Conservation (phyloP, 2,888 invertebrate species). For the Lochmaea capreae region DNA sequence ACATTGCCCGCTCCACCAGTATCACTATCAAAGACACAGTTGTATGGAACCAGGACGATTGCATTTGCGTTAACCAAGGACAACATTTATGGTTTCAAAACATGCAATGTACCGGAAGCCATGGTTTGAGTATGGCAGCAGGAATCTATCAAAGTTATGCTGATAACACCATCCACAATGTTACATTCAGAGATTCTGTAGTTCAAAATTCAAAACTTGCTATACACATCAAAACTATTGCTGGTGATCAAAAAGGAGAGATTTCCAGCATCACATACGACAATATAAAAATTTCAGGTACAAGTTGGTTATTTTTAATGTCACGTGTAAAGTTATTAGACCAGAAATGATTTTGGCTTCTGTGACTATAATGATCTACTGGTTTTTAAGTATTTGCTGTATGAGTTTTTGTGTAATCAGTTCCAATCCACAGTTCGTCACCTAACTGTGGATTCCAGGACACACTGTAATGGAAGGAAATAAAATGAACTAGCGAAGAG, state of each 20-base stretch:
- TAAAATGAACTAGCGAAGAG: too few relatives aligned
- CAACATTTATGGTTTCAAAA: conserved; percentile 27
- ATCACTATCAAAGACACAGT: conserved; percentile 21
- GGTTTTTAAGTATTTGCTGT: too few relatives aligned
- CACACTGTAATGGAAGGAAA: too few relatives aligned
- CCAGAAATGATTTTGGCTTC: too few relatives aligned
- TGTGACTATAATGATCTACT: too few relatives aligned
- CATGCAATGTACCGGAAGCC: conserved; percentile 37
- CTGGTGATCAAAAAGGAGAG: conserved; percentile 27
- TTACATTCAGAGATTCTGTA: conserved; percentile 27
- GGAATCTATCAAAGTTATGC: conserved; percentile 22
- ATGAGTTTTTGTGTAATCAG: too few relatives aligned
- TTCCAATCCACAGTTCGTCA: too few relatives aligned
- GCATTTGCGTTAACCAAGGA: conserved; percentile 29
- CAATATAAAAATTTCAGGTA: conserved; percentile 26
- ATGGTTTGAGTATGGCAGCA: conserved; percentile 39
- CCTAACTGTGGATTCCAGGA: too few relatives aligned
- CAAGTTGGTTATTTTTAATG: too few relatives aligned
- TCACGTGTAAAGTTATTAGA: too few relatives aligned
- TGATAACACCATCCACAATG: conserved; percentile 26
- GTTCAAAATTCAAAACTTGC: conserved; percentile 28
- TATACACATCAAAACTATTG: conserved; percentile 34
- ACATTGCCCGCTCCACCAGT: conserved; percentile 17
- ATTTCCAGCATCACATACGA: conserved; percentile 26
- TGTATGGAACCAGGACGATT: conserved; percentile 35